Evolutionary conservation across 37 sponge, comb jelly and placozoan genomes (phyloP), one percentile per base, ranked within the genome.

Genomic region (Crambe crambe): DNA sequence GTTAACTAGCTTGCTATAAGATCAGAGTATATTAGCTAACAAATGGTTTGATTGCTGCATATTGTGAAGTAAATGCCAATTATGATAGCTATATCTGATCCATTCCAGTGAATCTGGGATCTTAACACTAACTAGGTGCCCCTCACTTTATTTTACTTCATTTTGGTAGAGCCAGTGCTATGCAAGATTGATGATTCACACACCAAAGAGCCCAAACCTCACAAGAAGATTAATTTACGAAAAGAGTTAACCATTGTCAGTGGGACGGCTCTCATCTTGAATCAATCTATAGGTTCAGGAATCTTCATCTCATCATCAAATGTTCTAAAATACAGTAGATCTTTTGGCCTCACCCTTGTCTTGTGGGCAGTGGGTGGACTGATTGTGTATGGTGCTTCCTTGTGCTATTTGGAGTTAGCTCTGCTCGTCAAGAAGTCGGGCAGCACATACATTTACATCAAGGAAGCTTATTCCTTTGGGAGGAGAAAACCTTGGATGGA

Each of bases 291-390:
- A 15, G 95, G 95, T 57, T 88, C 89, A 12, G 95, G 95, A 3
- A 95, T 95, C n/a, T 95, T 91, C 58, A 82, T 95, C 25, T 84
- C 89, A 37, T 92, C 95, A 25, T 70, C 51, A 23, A 40, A 36
- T 32, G 83, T 95, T 4, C 56, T 91, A 20, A 64, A 67, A 31
- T 21, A 72, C 0, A 75, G 74, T 2, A 74, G 86, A 1, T 88
- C 89, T 22, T 83, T 83, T 73, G 95, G 95, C 3, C 35, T 91
- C 56, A 47, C 87, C 25, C 67, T 95, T 35, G 37, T 80, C 22
- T 18, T 82, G 29, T 95, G 95, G 95, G 38, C 73, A 25, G 15
- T 75, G 18, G 86, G 86, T 43, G 91, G 83, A 0, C 6, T 91
- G 22, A 68, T 91, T n/a, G 87, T 89, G 25, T 35, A 85, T 2